Evolutionary conservation across 2,888 invertebrate genomes (phyloP).

Genomic region (Nomada flava): DNA sequence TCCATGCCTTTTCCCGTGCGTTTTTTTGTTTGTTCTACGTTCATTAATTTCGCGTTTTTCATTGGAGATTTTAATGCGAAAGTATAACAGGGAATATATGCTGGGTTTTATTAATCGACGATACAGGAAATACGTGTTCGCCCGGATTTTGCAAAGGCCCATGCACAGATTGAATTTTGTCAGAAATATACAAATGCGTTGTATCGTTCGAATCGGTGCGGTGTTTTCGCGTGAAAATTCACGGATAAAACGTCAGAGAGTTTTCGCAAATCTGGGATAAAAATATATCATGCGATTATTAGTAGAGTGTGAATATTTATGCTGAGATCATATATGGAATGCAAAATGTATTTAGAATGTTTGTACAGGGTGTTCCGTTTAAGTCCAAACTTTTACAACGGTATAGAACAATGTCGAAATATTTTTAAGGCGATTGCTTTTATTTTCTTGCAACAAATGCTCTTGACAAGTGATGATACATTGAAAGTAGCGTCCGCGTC

Average conservation of each 20-base stretch:
- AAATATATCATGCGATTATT: constrained; percentile 14
- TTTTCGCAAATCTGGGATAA: background rate
- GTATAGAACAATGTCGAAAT: background rate
- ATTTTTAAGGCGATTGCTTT: constrained; percentile 5
- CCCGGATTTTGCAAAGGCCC: constrained; percentile 26
- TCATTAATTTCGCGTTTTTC: background rate
- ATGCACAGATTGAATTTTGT: constrained; percentile 38
- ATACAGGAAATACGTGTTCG: constrained; percentile 35
- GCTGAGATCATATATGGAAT: background rate
- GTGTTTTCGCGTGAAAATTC: constrained; percentile 13
- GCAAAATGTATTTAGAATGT: background rate
- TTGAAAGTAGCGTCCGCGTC: background rate
- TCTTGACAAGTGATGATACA: constrained; percentile 8
- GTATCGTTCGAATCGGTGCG: constrained; percentile 17
- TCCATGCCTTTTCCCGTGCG: background rate
- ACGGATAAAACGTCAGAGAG: background rate
- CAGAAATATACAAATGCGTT: constrained; percentile 29
- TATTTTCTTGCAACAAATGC: background rate
- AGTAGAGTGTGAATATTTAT: background rate
- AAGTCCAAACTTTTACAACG: too few species aligned
- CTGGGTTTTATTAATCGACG: constrained; percentile 24
- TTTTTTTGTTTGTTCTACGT: background rate
- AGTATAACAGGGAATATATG: background rate
- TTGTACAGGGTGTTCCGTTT: too few species aligned
- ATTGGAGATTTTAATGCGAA: constrained; percentile 6